Conservation (phyloP, 2,113 vertebrate species). For the Muscicapa adusta region DNA sequence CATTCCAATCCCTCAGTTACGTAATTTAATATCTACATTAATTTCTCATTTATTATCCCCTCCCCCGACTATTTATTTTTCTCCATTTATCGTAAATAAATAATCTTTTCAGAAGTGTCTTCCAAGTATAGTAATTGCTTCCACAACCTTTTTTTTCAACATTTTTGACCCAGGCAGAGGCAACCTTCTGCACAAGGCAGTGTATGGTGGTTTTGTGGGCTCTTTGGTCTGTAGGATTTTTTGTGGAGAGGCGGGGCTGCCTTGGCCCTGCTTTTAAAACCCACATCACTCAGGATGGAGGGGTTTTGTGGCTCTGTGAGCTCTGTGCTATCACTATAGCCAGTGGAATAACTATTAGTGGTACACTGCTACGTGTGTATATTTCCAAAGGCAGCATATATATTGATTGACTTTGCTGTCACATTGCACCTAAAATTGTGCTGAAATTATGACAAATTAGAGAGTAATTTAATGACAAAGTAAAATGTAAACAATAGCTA, state of each 20-base stretch:
- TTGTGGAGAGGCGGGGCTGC: not conserved
- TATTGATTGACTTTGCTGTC: not conserved
- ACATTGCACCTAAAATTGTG: not conserved
- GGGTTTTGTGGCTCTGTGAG: not conserved
- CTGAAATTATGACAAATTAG: not conserved
- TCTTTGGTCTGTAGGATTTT: not conserved
- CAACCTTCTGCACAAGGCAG: not conserved
- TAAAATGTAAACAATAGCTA: not conserved
- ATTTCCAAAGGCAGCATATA: not conserved
- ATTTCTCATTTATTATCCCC: not conserved
- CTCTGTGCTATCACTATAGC: not conserved
- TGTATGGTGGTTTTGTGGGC: not conserved
- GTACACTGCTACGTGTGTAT: fast-evolving
- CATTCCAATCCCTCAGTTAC: not conserved
- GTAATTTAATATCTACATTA: not conserved
- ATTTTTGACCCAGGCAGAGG: not conserved
- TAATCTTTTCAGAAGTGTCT: not conserved
- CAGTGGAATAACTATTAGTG: not conserved
- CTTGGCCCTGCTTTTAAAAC: not conserved
- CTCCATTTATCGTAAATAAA: not conserved
- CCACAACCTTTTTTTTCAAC: not conserved
- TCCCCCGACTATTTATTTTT: not conserved
- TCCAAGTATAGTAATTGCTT: not conserved
- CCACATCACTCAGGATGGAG: not conserved
- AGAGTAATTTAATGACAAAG: not conserved